These are phyloP conservation scores for Clinocottus analis DNA, from an alignment of 2,113 vertebrate species.

Conservation along the genomic window DNA sequence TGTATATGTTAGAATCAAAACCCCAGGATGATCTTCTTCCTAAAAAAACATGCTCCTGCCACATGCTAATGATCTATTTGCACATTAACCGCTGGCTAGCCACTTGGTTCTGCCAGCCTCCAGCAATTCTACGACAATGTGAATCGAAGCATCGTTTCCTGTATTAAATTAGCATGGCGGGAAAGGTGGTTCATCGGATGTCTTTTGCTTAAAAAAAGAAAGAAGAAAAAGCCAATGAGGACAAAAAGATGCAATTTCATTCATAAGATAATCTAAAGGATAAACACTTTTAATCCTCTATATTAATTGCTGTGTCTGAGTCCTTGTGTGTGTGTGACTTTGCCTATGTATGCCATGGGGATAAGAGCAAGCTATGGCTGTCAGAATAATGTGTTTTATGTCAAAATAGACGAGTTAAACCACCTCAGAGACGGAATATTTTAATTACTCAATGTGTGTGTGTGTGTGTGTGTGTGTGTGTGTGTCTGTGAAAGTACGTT, in stretches of 20 bases:
- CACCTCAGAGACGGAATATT: conserved; percentile 3
- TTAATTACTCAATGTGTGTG: conserved; percentile 39
- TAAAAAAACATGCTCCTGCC: conserved; percentile 2
- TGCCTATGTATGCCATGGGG: conserved; percentile 27
- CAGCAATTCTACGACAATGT: conserved; percentile 13
- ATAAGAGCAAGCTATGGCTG: conserved; percentile 38
- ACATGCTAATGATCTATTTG: background rate
- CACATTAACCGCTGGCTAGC: conserved; percentile 15
- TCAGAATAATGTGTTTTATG: conserved; percentile 44
- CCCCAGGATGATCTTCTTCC: background rate
- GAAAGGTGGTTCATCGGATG: background rate
- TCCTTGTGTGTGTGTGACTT: conserved; percentile 9
- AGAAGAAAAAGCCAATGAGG: background rate
- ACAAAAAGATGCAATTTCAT: conserved; percentile 2
- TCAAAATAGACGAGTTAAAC: conserved; percentile 40
- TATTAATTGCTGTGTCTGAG: conserved; percentile 17
- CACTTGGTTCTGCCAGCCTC: conserved; percentile 25
- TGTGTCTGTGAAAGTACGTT: background rate
- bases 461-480: too few species aligned
- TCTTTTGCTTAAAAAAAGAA: background rate
- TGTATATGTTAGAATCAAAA: background rate
- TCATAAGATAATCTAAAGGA: conserved; percentile 28
- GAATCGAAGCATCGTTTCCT: conserved; percentile 35
- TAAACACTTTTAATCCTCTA: conserved; percentile 36
- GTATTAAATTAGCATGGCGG: conserved; percentile 31